Evolutionary conservation across 2,113 vertebrate genomes (phyloP), one percentile per base, ranked within the genome.

Genomic region (Eleginops maclovinus): DNA sequence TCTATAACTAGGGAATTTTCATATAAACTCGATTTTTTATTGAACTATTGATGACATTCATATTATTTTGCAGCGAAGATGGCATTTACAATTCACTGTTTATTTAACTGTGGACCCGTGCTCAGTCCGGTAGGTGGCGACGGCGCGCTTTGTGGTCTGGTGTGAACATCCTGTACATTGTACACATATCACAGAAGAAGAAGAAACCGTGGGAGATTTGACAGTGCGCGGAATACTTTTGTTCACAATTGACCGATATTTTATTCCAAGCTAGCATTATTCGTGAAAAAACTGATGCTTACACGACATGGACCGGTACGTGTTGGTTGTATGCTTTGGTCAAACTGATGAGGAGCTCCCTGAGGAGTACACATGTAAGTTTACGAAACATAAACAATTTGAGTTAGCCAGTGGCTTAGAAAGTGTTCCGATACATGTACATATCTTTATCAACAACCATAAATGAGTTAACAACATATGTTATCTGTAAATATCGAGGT

Each of bases 201-300:
- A 85, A 66, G 4, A 66, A 3, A 8, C 55, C 83, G 89, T 86
- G 92, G 90, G 92, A 93, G 90, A 87, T 92, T 92, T 89, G 86
- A 92, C 55, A 72, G 31, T 75, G 71, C n/a, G 53, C 69, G 51
- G 75, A 55, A 47, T 5, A 9, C 7, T 46, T 22, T 77, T 63
- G 47, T 44, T 22, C 4, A 2, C 1, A 1, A 0, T 1, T 40
- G 14, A 17, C 0, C 9, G 2, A 49, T 1, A 15, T 17, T 44
- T 68, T 0, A 31, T 16, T 17, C 4, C 9, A 7, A 7, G 14
- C 14, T n/a, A 4, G 21, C 22, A 9, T 0, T 44, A 40, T 1
- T 21, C 0, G 7, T 1, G 17, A 6, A 0, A n/a, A 71, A 53
- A 62, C 11, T 16, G 0, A 54, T 72, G 17, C 64, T 47, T 17